A percentile compares a stretch with the other conserved stretches of the same genome.
Conservation (phyloP, 1,140 invertebrate genomes). For the Zaprionus lachaisei region DNA sequence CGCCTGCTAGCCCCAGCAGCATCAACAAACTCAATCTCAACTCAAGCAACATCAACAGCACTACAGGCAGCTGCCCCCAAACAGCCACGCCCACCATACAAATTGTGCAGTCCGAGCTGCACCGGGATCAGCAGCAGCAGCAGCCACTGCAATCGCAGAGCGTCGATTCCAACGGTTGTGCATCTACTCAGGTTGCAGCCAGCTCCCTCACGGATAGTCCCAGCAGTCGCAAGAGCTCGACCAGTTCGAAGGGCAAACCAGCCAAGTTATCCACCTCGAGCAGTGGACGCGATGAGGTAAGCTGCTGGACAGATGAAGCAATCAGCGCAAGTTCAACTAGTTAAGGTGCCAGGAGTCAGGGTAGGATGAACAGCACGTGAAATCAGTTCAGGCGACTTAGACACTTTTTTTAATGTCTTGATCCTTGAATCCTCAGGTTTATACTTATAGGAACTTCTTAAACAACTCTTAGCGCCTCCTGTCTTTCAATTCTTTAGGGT, state of each 20-base stretch:
- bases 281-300: slow-evolving; percentile 73
- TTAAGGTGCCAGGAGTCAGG: not conserved
- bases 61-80: slow-evolving; percentile 15
- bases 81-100: slow-evolving; percentile 57
- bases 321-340: not conserved
- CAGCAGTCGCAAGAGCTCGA: slow-evolving; percentile 68
- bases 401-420: not conserved
- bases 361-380: no score
- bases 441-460: no score
- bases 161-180: slow-evolving; percentile 58
- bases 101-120: slow-evolving; percentile 47
- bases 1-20: slow-evolving; percentile 13
- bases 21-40: slow-evolving; percentile 17
- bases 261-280: slow-evolving; percentile 71
- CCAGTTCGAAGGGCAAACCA: slow-evolving; percentile 66
- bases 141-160: slow-evolving; percentile 41
- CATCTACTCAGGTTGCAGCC: slow-evolving; percentile 6
- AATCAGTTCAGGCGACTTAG: no score
- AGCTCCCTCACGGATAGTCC: slow-evolving; percentile 59
- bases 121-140: slow-evolving; percentile 16
- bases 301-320: slow-evolving; percentile 2
- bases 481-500: no score
- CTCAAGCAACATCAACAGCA: slow-evolving; percentile 35
- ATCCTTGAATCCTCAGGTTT: no score
- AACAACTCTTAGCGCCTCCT: no score